phyloP scores from a whole-genome alignment of 2,888 invertebrate species.

The Dryococelus australis region DNA sequence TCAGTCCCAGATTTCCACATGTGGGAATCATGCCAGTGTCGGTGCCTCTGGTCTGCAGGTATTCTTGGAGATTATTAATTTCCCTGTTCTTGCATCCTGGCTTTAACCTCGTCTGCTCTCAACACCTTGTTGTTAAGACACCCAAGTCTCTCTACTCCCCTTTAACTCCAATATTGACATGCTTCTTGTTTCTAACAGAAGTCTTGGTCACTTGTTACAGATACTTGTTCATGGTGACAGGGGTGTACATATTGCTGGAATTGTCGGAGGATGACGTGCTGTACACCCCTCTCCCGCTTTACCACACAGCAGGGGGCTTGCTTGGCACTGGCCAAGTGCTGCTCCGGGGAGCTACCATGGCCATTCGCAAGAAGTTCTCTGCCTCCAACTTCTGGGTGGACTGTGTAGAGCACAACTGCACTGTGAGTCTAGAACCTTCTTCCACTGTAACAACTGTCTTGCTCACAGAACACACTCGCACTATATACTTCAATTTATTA shows the following conservation, averaged over 20 bases:
- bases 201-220: conserved; percentile 50
- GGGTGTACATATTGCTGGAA: conserved; percentile 55
- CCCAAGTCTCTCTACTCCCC: too few relatives aligned
- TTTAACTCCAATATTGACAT: too few relatives aligned
- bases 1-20: too few relatives aligned
- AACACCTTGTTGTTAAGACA: too few relatives aligned
- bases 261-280: conserved; percentile 57
- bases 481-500: too few relatives aligned
- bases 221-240: conserved; percentile 57
- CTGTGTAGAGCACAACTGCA: conserved; percentile 60
- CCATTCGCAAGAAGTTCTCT: conserved; percentile 58
- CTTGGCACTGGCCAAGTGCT: conserved; percentile 59
- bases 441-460: not conserved
- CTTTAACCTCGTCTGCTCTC: too few relatives aligned
- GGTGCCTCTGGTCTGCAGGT: too few relatives aligned
- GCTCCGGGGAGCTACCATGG: conserved; percentile 57
- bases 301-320: conserved; percentile 60
- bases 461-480: not conserved
- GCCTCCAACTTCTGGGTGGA: conserved; percentile 61
- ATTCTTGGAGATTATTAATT: too few relatives aligned
- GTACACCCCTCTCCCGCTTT: conserved; percentile 60
- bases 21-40: too few relatives aligned
- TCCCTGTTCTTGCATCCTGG: too few relatives aligned
- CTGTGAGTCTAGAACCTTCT: conserved; percentile 53
- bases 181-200: too few relatives aligned